Base-by-base conservation (phyloP, 2,113 vertebrate genomes). In the Anas platyrhynchos region DNA sequence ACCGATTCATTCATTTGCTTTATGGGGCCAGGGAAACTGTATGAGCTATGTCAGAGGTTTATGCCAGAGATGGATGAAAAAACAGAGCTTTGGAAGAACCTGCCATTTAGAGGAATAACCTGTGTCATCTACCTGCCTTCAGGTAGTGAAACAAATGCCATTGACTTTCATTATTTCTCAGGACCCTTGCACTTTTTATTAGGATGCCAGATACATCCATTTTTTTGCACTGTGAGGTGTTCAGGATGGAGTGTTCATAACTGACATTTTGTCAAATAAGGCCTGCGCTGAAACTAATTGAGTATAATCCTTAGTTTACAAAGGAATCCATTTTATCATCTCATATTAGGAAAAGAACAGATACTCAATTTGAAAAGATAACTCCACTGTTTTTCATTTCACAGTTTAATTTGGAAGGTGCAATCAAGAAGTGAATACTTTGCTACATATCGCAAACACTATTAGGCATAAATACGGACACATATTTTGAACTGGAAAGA, bases 21-120 rank as follows among this genome's bases (percentile, higher is more conserved):
- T 86, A 88, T 29, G 22, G 52, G 59, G 25, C 61, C 31, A 32
- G 52, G n/a, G 15, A 83, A 67, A 25, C 56, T 63, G 29, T 36
- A 38, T 0, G 8, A 92, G 50, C 16, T 0, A 0, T 86, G 31
- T 6, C 43, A 1, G 18, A 12, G 46, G 36, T 78, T 88, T 83
- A 23, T 26, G 69, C 65, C 69, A 55, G 31, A 66, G 82, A 74
- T 71, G 20, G 13, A 76, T 56, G 65, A 38, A 73, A 81, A 36
- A 20, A 58, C 3, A 32, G 13, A 62, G 21, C n/a, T 84, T 50
- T 0, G 0, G 48, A 90, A 77, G 41, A 88, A 58, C 27, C 13
- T 61, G 52, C 21, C 34, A 12, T 16, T 31, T 48, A 86, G 41
- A 74, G 29, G 31, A 79, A 0, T n/a, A 77, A 77, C 22, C 52